These are phyloP conservation scores for Cebidichthys violaceus DNA, from an alignment of 2,113 vertebrate genomes.

Conservation along the genomic window DNA sequence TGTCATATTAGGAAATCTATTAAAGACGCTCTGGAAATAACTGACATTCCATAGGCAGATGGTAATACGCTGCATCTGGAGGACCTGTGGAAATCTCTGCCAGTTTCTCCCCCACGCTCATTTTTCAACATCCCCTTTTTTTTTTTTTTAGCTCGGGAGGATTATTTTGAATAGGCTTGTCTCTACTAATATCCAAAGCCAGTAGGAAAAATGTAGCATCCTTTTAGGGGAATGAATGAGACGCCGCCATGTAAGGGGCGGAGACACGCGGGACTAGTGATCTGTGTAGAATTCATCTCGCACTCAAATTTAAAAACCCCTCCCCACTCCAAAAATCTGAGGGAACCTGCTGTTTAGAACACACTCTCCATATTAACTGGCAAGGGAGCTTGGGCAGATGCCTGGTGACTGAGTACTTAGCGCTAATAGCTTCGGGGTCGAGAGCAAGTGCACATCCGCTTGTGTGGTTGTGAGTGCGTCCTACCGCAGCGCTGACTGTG, in stretches of 20 bases:
- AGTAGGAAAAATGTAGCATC: slow-evolving; percentile 61
- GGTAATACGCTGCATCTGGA: slow-evolving; percentile 76
- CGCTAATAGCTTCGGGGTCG: slow-evolving; percentile 38
- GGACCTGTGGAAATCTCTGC: slow-evolving; percentile 59
- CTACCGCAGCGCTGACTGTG: neutral
- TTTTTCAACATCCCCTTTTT: slow-evolving; percentile 49
- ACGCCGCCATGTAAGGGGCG: slow-evolving; percentile 57
- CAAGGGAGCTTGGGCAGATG: slow-evolving; percentile 30
- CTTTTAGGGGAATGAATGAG: slow-evolving; percentile 78
- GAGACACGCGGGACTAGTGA: slow-evolving; percentile 41
- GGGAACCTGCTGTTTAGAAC: slow-evolving; percentile 45
- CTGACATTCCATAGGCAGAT: slow-evolving; percentile 76
- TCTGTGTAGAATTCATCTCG: slow-evolving; percentile 39
- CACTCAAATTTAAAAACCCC: slow-evolving; percentile 37
- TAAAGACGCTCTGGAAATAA: slow-evolving; percentile 77
- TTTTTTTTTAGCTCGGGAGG: slow-evolving; percentile 49
- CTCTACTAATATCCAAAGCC: slow-evolving; percentile 59
- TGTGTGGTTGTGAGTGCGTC: slow-evolving; percentile 11
- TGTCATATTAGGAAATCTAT: slow-evolving; percentile 76
- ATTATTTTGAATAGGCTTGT: slow-evolving; percentile 68
- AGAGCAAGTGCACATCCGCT: slow-evolving; percentile 19
- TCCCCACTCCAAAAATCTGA: slow-evolving; percentile 15
- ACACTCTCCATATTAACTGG: slow-evolving; percentile 51
- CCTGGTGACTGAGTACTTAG: slow-evolving; percentile 41
- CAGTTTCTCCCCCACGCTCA: slow-evolving; percentile 56